Base-by-base conservation (phyloP, 2,888 invertebrate genomes). In the Boloria selene region DNA sequence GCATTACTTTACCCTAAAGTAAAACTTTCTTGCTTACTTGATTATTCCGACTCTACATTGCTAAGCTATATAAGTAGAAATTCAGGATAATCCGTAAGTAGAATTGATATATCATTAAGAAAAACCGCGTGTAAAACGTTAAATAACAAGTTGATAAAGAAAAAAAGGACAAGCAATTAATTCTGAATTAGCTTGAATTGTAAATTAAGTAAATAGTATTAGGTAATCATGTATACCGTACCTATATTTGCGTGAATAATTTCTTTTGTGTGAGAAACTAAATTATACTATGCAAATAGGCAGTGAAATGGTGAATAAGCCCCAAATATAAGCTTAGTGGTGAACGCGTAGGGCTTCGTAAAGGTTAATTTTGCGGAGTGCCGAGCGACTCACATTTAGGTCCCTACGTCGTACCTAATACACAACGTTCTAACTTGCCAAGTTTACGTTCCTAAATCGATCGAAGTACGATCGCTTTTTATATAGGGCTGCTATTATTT, bases 331-430 rank as follows among this genome's bases (percentile, higher is more conserved):
- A 59, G 56, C 58, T 60, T 66, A 55, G 66, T 58, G 67, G 68
- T 65, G 59, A 59, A 68, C 63, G 47, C 22, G 67, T 66, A 82
- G 75, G 85, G 84, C 79, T 86, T 86, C 85, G 66, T 71, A 67
- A 70, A 76, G 77, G 75, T 70, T 73, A 69, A 84, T 77, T 82
- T 83, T 75, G 76, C 70, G 67, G 74, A 70, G 74, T 74, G 73
- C 74, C 70, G 65, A 58, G 62, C 64, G 59, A 61, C 65, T 68
- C 60, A 65, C 65, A 63, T 68, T 69, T 64, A 67, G 54, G 65
- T 55, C 17, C 42, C 18, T 56, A 55, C 55, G n/a, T 22, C 13
- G 13, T 58, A 65, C 61, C 59, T 63, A n/a, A n/a, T n/a, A 52
- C 52, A 51, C 60, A 64, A 60, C 55, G 56, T 65, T 58, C 51